phyloP scores from a whole-genome alignment of 2,797 vertebrate genomes.

The Merluccius polli region DNA sequence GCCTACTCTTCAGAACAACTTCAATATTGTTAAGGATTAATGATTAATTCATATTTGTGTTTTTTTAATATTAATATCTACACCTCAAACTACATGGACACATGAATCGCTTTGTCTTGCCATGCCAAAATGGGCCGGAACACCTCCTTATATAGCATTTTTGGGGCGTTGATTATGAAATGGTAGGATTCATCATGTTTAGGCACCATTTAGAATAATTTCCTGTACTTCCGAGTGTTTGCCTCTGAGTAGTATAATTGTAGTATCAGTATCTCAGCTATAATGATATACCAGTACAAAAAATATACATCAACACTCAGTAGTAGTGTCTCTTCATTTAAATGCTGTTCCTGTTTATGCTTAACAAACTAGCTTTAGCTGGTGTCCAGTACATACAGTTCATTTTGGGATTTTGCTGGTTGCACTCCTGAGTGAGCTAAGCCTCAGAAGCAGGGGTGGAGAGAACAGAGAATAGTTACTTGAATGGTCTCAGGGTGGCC shows the following conservation, averaged over 20 bases:
- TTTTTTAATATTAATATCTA: too few species aligned
- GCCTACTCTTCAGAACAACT: neutral
- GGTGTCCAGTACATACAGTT: neutral
- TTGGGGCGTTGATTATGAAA: too few species aligned
- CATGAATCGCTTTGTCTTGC: too few species aligned
- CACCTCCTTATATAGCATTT: too few species aligned
- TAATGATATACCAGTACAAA: neutral
- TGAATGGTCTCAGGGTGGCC: slow-evolving; percentile 55
- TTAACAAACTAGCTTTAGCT: neutral
- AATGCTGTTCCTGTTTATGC: neutral
- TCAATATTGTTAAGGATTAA: neutral
- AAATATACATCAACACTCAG: neutral
- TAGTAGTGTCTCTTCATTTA: neutral
- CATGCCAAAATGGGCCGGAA: too few species aligned
- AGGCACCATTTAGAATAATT: too few species aligned
- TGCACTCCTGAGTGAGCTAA: neutral
- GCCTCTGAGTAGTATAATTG: neutral
- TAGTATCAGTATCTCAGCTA: neutral
- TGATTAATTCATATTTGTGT: too few species aligned
- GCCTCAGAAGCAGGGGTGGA: neutral
- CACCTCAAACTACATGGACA: too few species aligned
- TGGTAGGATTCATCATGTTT: too few species aligned
- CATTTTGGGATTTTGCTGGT: neutral
- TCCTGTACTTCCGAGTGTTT: too few species aligned
- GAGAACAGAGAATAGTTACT: slow-evolving; percentile 55